Base-by-base conservation (phyloP, 2,113 vertebrate species). In the Alethe castanea region DNA sequence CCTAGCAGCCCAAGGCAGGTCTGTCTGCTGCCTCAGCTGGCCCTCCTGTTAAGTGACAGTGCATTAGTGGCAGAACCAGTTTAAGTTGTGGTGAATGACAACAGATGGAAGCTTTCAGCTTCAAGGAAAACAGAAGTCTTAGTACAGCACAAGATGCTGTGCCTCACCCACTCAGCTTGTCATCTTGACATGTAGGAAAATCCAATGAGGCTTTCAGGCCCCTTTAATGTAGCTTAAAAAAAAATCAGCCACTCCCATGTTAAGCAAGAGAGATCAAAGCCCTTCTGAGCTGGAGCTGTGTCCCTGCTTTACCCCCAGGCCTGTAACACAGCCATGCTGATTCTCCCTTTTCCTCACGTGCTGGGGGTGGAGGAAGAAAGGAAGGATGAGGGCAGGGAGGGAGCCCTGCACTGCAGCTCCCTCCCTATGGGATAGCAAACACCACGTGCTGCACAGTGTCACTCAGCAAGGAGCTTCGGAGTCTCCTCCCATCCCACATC, bases 221-320 rank as follows among this genome's bases (percentile, higher is more conserved):
- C 50, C 62, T 91, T 92, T 90, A 54, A 79, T 36, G 36, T 40
- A 64, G 44, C 36, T 82, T 81, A 67, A 33, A 67, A 29, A 31
- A 45, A 56, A 16, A 19, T 8, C 45, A 80, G 56, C 44, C 52
- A 38, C 82, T 74, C 88, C 76, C 52, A 14, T 11, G 10, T 44
- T 13, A 47, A 50, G 82, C 61, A 93, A 8, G 33, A 19, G 54
- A 86, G 86, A 88, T 90, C 67, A 91, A 92, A 95, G 90, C n/a
- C 20, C 48, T 79, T 85, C 57, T 60, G 44, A 35, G 54, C 47
- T n/a, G 50, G 60, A 84, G 60, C 60, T n/a, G 10, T 72, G 69
- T 38, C 57, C 52, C 35, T 18, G 40, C 14, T 40, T 50, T 45
- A 52, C 22, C 48, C 76, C 45, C 74, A 40, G 48, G 71, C 57